phyloP scores from a whole-genome alignment of 2,888 invertebrate genomes.

The Pristionchus japonicus region DNA sequence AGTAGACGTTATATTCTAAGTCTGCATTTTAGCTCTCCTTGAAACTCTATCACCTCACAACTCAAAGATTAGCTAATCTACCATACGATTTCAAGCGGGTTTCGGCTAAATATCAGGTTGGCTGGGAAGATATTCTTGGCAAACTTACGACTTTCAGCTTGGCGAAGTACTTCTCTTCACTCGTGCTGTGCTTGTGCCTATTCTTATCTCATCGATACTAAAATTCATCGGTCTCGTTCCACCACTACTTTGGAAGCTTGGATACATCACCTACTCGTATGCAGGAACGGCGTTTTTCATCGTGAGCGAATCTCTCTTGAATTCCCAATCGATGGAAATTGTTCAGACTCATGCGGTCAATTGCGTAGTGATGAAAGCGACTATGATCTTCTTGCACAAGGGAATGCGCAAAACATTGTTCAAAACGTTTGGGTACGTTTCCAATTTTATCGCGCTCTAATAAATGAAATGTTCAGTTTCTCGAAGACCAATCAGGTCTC shows the following conservation, averaged over 20 bases:
- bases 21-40: background rate
- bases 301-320: background rate
- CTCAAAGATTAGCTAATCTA: background rate
- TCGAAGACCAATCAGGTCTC: background rate
- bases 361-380: background rate
- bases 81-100: background rate
- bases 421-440: background rate
- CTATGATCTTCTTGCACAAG: background rate
- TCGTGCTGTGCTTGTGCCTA: background rate
- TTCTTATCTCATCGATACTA: background rate
- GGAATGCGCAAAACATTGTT: background rate
- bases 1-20: no score
- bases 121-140: background rate
- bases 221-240: background rate
- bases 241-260: background rate
- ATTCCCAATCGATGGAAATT: background rate
- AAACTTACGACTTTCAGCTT: background rate
- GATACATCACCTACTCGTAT: background rate
- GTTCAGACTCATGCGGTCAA: background rate
- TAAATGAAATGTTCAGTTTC: background rate
- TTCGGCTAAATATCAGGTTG: background rate
- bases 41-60: background rate
- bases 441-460: background rate
- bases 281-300: background rate
- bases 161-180: constrained; percentile 15